phyloP scores from a whole-genome alignment of 2,888 invertebrate genomes.

The Dione vanillae region DNA sequence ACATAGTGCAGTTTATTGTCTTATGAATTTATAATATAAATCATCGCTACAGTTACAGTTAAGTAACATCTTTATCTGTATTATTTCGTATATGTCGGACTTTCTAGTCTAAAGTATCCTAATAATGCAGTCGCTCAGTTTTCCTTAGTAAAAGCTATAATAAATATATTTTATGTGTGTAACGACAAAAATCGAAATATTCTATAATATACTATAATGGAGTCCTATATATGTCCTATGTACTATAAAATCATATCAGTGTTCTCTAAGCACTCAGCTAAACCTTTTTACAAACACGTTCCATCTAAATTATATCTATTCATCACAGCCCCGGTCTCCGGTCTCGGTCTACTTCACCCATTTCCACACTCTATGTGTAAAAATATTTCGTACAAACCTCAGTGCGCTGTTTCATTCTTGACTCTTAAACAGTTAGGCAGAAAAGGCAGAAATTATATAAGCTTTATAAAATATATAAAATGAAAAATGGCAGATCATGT shows the following conservation, averaged over 20 bases:
- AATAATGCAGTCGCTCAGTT: too few relatives aligned
- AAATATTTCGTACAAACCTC: background rate
- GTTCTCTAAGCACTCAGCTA: background rate
- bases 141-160: too few relatives aligned
- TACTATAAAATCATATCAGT: background rate
- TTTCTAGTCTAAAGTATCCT: too few relatives aligned
- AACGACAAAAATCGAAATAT: background rate
- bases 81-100: too few relatives aligned
- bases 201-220: background rate
- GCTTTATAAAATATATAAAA: too few relatives aligned
- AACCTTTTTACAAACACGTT: constrained; percentile 11
- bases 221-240: background rate
- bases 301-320: constrained; percentile 22
- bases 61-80: too few relatives aligned
- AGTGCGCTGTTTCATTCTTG: constrained; percentile 7
- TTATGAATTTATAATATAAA: too few relatives aligned
- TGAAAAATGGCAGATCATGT: too few relatives aligned
- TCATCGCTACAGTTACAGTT: too few relatives aligned
- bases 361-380: constrained; percentile 6
- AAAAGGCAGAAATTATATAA: constrained; percentile 1
- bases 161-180: too few relatives aligned
- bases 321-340: background rate
- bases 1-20: too few relatives aligned
- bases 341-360: constrained; percentile 7
- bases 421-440: constrained; percentile 1